Evolutionary conservation across 1,140 invertebrate genomes (phyloP).

Genomic region (Atta cephalotes): DNA sequence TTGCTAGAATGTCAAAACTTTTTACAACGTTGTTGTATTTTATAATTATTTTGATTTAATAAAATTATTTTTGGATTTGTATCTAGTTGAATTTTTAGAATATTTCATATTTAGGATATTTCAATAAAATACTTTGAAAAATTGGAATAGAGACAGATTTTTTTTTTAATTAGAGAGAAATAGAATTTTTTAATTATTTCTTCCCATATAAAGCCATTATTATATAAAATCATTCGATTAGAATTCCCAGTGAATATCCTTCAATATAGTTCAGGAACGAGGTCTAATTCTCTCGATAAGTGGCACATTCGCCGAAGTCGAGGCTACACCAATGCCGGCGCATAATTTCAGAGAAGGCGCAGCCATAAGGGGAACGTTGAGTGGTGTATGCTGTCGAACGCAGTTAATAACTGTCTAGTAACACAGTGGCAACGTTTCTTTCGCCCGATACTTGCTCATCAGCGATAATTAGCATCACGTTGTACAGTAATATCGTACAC

Average conservation of each 20-base stretch:
- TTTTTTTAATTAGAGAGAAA: not conserved
- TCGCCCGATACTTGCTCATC: conserved; percentile 41
- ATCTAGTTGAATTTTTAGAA: too few species aligned
- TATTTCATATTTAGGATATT: too few species aligned
- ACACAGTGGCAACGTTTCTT: conserved; percentile 66
- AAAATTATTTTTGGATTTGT: too few species aligned
- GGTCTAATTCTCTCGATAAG: not conserved
- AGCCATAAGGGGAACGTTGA: conserved; percentile 65
- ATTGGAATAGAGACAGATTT: not conserved
- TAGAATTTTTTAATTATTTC: not conserved
- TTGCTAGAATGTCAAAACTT: too few species aligned
- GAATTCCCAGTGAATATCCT: not conserved
- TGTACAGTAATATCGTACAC: conserved; percentile 44
- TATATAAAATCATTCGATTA: not conserved
- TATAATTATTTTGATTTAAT: too few species aligned
- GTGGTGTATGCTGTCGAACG: conserved; percentile 63
- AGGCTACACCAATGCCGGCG: conserved; percentile 56
- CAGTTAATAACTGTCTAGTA: conserved; percentile 74
- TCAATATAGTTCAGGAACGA: not conserved
- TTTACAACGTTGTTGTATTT: too few species aligned
- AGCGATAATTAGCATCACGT: conserved; percentile 60
- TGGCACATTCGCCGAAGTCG: not conserved
- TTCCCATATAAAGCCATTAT: not conserved
- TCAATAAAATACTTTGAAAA: not conserved
- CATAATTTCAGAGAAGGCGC: conserved; percentile 61